A percentile compares a stretch with the other conserved stretches of the same genome.
phyloP scores from a whole-genome alignment of 2,113 vertebrate species.

The Centropus bengalensis region DNA sequence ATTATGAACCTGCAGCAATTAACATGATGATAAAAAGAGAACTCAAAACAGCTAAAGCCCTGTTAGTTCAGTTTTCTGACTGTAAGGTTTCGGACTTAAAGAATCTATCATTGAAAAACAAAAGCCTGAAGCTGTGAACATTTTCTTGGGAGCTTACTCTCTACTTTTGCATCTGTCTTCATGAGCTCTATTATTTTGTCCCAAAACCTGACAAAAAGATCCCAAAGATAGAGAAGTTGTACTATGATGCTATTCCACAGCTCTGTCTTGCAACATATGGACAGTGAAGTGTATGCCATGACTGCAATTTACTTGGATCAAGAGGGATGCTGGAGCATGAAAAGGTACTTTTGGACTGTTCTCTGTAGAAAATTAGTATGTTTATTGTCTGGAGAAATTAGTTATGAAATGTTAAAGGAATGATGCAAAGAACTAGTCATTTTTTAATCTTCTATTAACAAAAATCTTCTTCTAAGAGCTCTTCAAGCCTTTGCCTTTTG shows the following conservation, averaged over 20 bases:
- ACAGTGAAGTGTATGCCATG: neutral
- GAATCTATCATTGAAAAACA: neutral
- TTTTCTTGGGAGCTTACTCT: neutral
- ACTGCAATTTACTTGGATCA: neutral
- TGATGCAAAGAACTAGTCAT: neutral
- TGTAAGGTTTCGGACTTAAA: neutral
- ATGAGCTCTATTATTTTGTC: neutral
- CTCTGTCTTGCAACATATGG: neutral
- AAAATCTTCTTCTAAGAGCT: constrained; percentile 31
- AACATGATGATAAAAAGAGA: neutral
- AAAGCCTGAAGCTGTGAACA: neutral
- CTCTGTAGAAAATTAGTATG: neutral
- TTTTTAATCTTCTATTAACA: constrained; percentile 52
- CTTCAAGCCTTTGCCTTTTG: constrained; percentile 13
- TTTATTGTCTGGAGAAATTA: constrained; percentile 8
- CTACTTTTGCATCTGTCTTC: neutral
- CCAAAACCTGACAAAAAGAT: neutral
- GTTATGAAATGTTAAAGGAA: constrained; percentile 12
- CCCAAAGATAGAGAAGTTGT: neutral
- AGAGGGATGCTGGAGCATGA: neutral
- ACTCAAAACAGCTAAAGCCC: neutral
- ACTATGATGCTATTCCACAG: neutral
- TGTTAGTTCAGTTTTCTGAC: neutral
- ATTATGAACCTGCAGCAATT: neutral
- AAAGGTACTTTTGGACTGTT: neutral